Percentiles rank a stretch among this genome's conserved stretches.
Conservation (phyloP, 2,888 invertebrate genomes). For the Galeopsomyia nigrocyanea region DNA sequence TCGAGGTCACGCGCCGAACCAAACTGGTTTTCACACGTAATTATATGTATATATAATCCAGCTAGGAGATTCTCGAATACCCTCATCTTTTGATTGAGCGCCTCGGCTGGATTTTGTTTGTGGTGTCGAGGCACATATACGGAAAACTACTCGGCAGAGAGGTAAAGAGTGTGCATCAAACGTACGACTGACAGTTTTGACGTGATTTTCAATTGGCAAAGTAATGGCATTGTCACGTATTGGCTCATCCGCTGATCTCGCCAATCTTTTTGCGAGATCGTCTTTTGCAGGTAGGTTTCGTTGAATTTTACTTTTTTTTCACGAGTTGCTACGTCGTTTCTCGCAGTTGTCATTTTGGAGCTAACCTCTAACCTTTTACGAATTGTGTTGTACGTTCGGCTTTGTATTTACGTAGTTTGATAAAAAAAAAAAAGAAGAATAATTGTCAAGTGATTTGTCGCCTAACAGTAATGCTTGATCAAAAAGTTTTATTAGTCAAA, state of each 20-base stretch:
- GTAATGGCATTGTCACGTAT: conserved; percentile 40
- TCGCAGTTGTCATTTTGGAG: too few species aligned
- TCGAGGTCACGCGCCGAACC: conserved; percentile 10
- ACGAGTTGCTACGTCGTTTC: neutral
- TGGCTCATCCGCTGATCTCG: conserved; percentile 25
- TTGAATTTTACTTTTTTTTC: neutral
- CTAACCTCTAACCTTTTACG: too few species aligned
- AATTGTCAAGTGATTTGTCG: too few species aligned
- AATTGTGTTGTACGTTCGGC: too few species aligned
- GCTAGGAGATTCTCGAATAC: neutral
- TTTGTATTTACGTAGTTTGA: too few species aligned
- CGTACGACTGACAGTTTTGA: too few species aligned
- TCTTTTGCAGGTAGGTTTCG: conserved; percentile 29
- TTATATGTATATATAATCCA: neutral
- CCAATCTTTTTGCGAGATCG: conserved; percentile 16
- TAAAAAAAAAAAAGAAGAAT: too few species aligned
- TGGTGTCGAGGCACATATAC: too few species aligned
- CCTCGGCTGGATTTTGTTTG: neutral
- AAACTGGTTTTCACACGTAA: conserved; percentile 29
- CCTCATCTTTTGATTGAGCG: neutral
- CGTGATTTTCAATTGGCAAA: neutral
- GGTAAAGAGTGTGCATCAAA: too few species aligned
- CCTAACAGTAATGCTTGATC: too few species aligned
- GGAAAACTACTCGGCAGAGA: too few species aligned
- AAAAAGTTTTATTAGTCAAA: too few species aligned